Evolutionary conservation across 2,888 invertebrate species (phyloP), one percentile per base, ranked within the genome.

Genomic region (Parnassius apollo): DNA sequence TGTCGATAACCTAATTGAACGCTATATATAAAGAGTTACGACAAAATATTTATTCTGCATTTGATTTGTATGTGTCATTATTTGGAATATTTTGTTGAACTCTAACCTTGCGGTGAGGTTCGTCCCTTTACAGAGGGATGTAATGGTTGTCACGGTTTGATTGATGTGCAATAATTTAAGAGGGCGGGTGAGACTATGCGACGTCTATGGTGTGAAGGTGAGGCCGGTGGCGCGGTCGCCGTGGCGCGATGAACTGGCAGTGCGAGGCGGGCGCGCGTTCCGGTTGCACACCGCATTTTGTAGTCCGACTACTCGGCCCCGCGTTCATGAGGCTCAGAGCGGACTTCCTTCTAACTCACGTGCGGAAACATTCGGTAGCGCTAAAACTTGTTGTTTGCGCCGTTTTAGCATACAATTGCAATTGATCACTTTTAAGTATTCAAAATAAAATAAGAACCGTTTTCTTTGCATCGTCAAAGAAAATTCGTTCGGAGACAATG

Each of bases 241-340:
- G 65, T 66, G 68, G 66, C 66, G 66, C 69, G 68, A 57, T 68
- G 64, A 67, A 68, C 65, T 68, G 74, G 72, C 91, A 91, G 91
- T 90, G 87, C 82, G 83, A 85, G 83, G 76, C 83, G 83, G 78
- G 85, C 87, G 79, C 80, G 89, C 90, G 85, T 75, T 74, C 80
- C 72, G 85, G 76, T 78, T 86, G 84, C 88, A 86, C 84, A 80
- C 76, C 77, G 70, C 65, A 49, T 13, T 71, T 67, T 67, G 59
- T 57, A 35, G 10, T 46, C 10, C 45, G 53, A 22, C 35, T 10
- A n/a, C 35, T 12, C 53, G 64, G 64, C 25, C 61, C 52, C 76
- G 74, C 73, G 73, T 70, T 62, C 76, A 80, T 68, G 44, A 68
- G 65, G 58, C 68, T 65, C 61, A 58, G 35, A 35, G 7, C 35